Conservation (phyloP, 2,888 invertebrate genomes). For the Drosophila emarginata region DNA sequence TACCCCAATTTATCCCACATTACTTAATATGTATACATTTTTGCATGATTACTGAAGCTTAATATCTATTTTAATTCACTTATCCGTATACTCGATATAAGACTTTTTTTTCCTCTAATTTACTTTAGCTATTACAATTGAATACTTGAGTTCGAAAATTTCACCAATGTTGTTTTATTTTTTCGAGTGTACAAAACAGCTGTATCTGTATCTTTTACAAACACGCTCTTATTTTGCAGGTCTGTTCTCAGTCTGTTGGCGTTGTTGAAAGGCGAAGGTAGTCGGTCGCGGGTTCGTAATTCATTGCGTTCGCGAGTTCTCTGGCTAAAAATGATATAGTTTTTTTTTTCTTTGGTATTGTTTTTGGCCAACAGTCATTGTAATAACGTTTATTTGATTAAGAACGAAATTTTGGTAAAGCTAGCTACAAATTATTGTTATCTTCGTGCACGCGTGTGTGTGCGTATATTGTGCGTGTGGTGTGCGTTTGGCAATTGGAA, state of each 20-base stretch:
- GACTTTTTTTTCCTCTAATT: too few species aligned
- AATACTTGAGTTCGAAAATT: conserved; percentile 18
- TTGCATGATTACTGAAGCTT: too few species aligned
- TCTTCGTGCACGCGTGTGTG: conserved; percentile 27
- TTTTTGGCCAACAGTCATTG: conserved; percentile 48
- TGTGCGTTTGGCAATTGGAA: conserved; percentile 23
- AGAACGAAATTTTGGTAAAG: conserved; percentile 58
- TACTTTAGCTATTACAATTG: background rate
- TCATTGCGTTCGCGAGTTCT: conserved; percentile 43
- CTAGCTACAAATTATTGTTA: conserved; percentile 30
- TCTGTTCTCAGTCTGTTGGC: conserved; percentile 65
- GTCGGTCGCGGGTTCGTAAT: conserved; percentile 49
- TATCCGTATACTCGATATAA: too few species aligned
- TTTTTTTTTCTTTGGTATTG: conserved; percentile 25
- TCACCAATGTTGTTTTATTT: background rate
- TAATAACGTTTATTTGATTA: conserved; percentile 55
- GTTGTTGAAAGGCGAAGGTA: conserved; percentile 68
- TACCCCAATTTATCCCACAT: too few species aligned
- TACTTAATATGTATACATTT: too few species aligned
- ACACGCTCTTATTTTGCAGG: background rate
- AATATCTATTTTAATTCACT: too few species aligned
- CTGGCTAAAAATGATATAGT: conserved; percentile 14
- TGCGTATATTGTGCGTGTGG: conserved; percentile 40
- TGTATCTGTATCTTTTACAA: background rate
- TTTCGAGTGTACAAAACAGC: background rate